phyloP scores from a whole-genome alignment of 2,113 vertebrate genomes.

The Chroicocephalus ridibundus region DNA sequence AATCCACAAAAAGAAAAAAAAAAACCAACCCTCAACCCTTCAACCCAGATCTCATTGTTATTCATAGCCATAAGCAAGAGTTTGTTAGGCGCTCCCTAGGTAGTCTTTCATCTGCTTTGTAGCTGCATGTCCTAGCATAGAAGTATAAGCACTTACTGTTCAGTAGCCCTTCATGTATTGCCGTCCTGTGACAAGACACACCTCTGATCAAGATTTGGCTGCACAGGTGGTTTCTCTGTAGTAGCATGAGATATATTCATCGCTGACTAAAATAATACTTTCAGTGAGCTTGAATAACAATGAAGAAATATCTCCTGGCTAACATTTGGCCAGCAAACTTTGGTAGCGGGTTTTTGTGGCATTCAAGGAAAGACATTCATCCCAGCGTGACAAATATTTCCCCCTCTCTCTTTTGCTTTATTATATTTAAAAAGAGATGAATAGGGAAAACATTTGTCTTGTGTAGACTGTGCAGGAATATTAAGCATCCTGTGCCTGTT shows the following conservation, averaged over 20 bases:
- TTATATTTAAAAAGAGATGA: constrained; percentile 22
- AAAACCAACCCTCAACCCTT: background rate
- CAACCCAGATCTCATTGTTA: background rate
- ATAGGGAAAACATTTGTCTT: constrained; percentile 34
- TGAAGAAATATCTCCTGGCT: background rate
- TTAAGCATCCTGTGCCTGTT: background rate
- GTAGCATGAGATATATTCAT: background rate
- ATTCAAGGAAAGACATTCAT: background rate
- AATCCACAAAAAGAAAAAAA: background rate
- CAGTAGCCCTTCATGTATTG: background rate
- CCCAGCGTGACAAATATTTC: background rate
- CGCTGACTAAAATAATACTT: background rate
- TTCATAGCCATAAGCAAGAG: background rate
- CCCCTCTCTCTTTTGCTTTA: background rate
- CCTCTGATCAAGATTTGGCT: background rate
- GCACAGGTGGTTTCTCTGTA: background rate
- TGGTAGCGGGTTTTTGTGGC: background rate
- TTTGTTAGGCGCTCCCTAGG: background rate
- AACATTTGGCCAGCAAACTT: background rate
- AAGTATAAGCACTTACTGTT: background rate
- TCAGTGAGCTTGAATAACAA: background rate
- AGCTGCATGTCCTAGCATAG: background rate
- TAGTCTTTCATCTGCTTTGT: background rate
- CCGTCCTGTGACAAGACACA: background rate
- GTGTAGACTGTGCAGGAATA: background rate